Percentiles rank a stretch among this genome's conserved stretches.
Conservation (phyloP, 35 echinoderm and acorn worm genomes). For the Diadema setosum region DNA sequence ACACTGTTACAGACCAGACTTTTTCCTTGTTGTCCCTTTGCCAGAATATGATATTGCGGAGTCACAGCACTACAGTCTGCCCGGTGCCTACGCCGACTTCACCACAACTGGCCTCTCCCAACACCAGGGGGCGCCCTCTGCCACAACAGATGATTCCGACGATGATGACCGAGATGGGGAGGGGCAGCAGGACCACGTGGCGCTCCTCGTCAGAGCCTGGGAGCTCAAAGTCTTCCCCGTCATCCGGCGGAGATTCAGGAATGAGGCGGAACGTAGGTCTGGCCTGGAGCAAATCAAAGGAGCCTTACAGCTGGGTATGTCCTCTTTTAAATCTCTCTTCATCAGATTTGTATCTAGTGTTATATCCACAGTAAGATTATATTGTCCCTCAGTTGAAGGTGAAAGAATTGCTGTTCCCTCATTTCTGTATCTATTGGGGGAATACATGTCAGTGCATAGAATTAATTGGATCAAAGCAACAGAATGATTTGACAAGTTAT, state of each 20-base stretch:
- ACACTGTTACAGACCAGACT: too few species aligned
- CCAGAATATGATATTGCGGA: slow-evolving; percentile 61
- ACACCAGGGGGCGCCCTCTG: slow-evolving; percentile 15
- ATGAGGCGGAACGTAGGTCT: slow-evolving; percentile 67
- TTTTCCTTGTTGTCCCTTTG: too few species aligned
- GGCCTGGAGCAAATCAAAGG: slow-evolving; percentile 82
- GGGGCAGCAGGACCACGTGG: slow-evolving; percentile 61
- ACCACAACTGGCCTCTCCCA: slow-evolving; percentile 53
- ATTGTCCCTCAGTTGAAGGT: too few species aligned
- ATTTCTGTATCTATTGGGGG: too few species aligned
- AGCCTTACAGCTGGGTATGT: slow-evolving; percentile 74
- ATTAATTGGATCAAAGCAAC: too few species aligned
- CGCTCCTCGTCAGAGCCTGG: slow-evolving; percentile 73
- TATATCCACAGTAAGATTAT: too few species aligned
- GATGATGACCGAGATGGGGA: slow-evolving; percentile 72
- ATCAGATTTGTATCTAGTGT: too few species aligned
- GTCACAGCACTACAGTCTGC: slow-evolving; percentile 44
- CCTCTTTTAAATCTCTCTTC: too few species aligned
- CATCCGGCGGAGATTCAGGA: slow-evolving; percentile 69
- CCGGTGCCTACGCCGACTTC: slow-evolving; percentile 63
- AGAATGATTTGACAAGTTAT: too few species aligned
- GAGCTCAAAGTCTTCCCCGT: slow-evolving; percentile 78
- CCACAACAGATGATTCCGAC: slow-evolving; percentile 37
- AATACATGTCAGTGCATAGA: too few species aligned
- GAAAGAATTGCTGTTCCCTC: too few species aligned